These are phyloP conservation scores for Thamnophis sirtalis DNA, from an alignment of 2,113 vertebrate species.

Conservation along the genomic window DNA sequence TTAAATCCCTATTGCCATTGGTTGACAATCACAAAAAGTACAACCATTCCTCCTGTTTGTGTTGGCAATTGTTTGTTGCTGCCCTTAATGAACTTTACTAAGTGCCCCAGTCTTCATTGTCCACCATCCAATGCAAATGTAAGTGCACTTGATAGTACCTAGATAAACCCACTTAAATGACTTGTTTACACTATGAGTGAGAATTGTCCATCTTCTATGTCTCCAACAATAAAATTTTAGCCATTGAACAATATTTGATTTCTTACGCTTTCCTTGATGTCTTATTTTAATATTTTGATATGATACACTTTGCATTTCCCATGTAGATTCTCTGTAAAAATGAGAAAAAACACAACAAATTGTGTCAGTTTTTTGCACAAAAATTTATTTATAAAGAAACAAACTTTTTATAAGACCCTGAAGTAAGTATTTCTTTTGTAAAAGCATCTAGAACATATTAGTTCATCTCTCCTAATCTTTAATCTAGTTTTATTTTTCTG, in stretches of 20 bases:
- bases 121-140: background rate
- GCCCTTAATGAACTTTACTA: background rate
- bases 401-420: slow-evolving; percentile 30
- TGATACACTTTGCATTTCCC: slow-evolving; percentile 10
- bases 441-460: slow-evolving; percentile 36
- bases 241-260: background rate
- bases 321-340: slow-evolving; percentile 11
- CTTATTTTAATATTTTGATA: background rate
- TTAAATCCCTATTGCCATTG: no score
- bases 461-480: slow-evolving; percentile 54
- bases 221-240: slow-evolving; percentile 18
- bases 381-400: slow-evolving; percentile 2
- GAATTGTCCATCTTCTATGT: slow-evolving; percentile 1
- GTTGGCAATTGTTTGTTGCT: background rate
- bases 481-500: slow-evolving; percentile 53
- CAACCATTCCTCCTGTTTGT: no score
- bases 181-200: background rate
- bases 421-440: slow-evolving; percentile 35
- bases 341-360: background rate
- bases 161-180: background rate
- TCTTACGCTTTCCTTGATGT: background rate
- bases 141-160: background rate
- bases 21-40: background rate
- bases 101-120: background rate
- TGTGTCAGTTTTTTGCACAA: background rate